phyloP scores from a whole-genome alignment of 2,797 vertebrate species.

The Caiman crocodilus region DNA sequence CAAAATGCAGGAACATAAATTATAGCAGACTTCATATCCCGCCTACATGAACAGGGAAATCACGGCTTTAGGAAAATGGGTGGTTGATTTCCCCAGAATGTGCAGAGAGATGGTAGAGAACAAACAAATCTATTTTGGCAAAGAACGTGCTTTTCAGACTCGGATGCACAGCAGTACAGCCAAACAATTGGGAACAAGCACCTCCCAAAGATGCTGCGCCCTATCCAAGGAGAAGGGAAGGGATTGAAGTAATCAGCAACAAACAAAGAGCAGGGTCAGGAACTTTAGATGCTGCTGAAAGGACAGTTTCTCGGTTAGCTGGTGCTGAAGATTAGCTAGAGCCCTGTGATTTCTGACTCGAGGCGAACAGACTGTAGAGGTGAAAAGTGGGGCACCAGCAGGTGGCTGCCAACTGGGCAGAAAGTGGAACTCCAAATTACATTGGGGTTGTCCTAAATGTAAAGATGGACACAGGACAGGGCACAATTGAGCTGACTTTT shows the following conservation, averaged over 20 bases:
- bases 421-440: slow-evolving; percentile 40
- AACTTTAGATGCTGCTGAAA: slow-evolving; percentile 43
- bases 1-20: not conserved
- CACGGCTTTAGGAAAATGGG: accelerated
- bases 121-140: accelerated
- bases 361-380: not conserved
- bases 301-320: not conserved
- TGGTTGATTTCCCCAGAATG: not conserved
- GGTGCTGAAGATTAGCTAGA: not conserved
- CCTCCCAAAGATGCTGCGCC: not conserved
- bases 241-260: not conserved
- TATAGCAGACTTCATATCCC: not conserved
- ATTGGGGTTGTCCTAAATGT: not conserved
- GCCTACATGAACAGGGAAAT: not conserved
- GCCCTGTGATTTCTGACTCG: slow-evolving; percentile 23
- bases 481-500: not conserved
- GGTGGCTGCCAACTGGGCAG: slow-evolving; percentile 11
- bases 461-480: slow-evolving; percentile 15
- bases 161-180: not conserved
- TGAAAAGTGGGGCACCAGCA: not conserved
- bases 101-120: accelerated
- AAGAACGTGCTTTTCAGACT: not conserved
- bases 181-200: not conserved
- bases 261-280: not conserved
- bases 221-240: slow-evolving; percentile 7